Evolutionary conservation across 2,888 invertebrate species (phyloP), one percentile per base, ranked within the genome.

Genomic region (Bugula neritina): DNA sequence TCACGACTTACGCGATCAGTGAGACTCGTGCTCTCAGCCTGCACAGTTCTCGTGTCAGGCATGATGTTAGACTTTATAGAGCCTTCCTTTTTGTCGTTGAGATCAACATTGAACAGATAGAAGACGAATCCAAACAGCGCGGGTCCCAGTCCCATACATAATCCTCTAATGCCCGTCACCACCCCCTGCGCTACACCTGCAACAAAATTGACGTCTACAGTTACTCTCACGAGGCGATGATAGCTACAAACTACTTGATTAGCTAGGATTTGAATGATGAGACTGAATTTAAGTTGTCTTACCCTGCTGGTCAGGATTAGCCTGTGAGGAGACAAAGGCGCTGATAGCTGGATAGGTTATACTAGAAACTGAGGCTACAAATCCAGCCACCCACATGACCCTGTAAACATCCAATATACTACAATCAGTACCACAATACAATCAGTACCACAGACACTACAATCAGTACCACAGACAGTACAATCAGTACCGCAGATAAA

Each of bases 381-480:
- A 90, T 72, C 99, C 99, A 13, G 98, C 98, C 54, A 93, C 92
- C 99, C 99, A 99, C 94, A 99, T 97, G 92, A 99, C 95, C 91
- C 91, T 90, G 79, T 3, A 78, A 75, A 43, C 5, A 43, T n/a
- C n/a, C n/a, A n/a, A n/a, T n/a, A n/a, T n/a, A n/a, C n/a, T n/a
- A n/a, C n/a, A n/a, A n/a, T n/a, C n/a, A n/a, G n/a, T n/a, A n/a
- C n/a, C n/a, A n/a, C n/a, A n/a, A n/a, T n/a, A n/a, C n/a, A n/a
- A n/a, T n/a, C n/a, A n/a, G n/a, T n/a, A n/a, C n/a, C n/a, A n/a
- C n/a, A n/a, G n/a, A n/a, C n/a, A n/a, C n/a, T n/a, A n/a, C n/a
- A n/a, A n/a, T n/a, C n/a, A n/a, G n/a, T n/a, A n/a, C n/a, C n/a
- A n/a, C n/a, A n/a, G n/a, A n/a, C n/a, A n/a, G n/a, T n/a, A n/a